Conservation (phyloP, 2,888 invertebrate species). For the Theretra japonica region DNA sequence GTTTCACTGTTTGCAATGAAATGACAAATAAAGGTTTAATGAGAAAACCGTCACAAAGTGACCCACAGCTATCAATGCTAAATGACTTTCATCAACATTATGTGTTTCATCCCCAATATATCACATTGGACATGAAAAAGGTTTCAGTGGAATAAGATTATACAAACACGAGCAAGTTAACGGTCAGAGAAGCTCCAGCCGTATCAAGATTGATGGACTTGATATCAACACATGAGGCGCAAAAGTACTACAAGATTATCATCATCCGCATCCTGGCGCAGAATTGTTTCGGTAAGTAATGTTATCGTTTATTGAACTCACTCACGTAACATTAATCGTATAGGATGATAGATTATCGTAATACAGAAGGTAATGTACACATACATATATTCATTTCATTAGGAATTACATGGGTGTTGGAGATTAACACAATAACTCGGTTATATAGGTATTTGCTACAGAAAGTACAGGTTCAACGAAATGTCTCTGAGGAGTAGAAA, state of each 20-base stretch:
- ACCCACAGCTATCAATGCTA: background rate
- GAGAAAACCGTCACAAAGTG: background rate
- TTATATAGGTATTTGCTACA: background rate
- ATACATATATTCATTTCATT: slow-evolving; percentile 6
- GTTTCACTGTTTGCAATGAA: background rate
- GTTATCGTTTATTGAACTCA: background rate
- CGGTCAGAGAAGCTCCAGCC: background rate
- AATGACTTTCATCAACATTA: background rate
- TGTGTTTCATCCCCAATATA: background rate
- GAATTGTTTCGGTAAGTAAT: background rate
- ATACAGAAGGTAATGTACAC: too few relatives aligned
- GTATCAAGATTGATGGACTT: background rate
- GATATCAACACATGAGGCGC: background rate
- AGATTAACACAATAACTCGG: background rate
- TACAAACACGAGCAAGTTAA: background rate
- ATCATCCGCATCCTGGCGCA: background rate
- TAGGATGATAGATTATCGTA: background rate
- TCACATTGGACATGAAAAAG: background rate
- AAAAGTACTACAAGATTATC: background rate
- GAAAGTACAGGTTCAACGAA: too few relatives aligned
- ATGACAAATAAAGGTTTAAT: slow-evolving; percentile 14
- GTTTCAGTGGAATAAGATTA: background rate
- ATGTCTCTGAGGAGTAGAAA: too few relatives aligned
- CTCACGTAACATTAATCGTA: background rate
- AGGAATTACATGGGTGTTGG: background rate